These are phyloP conservation scores for Sycobia sp. DNA, from an alignment of 1,140 invertebrate genomes.

Conservation along the genomic window DNA sequence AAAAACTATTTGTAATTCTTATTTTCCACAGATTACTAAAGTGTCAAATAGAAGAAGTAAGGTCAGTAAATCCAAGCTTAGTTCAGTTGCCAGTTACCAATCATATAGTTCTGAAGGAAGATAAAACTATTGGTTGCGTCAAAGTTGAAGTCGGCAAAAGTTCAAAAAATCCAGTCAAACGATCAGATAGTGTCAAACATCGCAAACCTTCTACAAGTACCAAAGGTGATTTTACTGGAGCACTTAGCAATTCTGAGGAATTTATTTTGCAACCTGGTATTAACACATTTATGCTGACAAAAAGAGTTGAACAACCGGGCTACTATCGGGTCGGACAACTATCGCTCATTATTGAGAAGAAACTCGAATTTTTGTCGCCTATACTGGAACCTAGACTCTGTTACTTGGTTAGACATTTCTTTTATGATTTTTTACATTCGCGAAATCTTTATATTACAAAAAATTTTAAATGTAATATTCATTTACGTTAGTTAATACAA, in stretches of 20 bases:
- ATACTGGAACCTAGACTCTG: conserved; percentile 57
- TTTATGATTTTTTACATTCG: background rate
- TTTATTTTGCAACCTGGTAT: conserved; percentile 71
- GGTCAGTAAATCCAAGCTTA: conserved; percentile 65
- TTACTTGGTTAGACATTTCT: conserved; percentile 43
- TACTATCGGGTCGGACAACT: conserved; percentile 67
- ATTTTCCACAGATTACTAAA: conserved; percentile 53
- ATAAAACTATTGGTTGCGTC: conserved; percentile 73
- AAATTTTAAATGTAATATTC: background rate
- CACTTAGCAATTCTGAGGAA: conserved; percentile 62
- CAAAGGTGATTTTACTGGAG: conserved; percentile 68
- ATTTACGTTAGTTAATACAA: background rate
- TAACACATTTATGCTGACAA: conserved; percentile 71
- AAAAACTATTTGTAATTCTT: conserved; percentile 9
- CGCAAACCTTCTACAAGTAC: conserved; percentile 61
- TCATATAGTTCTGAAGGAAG: conserved; percentile 78
- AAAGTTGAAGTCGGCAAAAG: conserved; percentile 65
- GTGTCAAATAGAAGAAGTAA: conserved; percentile 63
- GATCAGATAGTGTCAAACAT: conserved; percentile 67
- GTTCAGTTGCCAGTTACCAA: conserved; percentile 70
- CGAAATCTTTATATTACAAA: too few relatives aligned
- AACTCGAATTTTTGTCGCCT: conserved; percentile 61
- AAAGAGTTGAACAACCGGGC: conserved; percentile 65
- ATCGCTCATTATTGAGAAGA: conserved; percentile 65
- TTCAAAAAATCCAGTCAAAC: conserved; percentile 62